phyloP scores from a whole-genome alignment of 92 coral and sea anemone genomes.

The Diadumene lineata region DNA sequence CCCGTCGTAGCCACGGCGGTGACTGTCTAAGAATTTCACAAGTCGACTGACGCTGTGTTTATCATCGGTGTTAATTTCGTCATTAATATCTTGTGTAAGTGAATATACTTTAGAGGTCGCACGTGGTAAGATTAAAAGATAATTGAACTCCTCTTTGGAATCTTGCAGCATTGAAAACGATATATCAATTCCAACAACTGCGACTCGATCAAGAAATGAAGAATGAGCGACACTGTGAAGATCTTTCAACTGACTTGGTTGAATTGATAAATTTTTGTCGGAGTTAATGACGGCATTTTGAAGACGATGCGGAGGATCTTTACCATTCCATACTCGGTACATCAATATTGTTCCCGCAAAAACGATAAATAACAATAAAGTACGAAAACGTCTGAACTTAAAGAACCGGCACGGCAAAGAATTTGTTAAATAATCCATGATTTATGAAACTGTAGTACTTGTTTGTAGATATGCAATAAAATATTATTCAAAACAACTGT shows the following conservation, averaged over 20 bases:
- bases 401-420: not conserved
- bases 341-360: not conserved
- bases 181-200: slow-evolving; percentile 12
- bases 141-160: not conserved
- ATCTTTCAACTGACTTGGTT: not conserved
- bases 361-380: not conserved
- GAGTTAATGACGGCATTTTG: too few species aligned
- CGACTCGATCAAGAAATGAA: not conserved
- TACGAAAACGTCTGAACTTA: not conserved
- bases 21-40: not conserved
- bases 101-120: not conserved
- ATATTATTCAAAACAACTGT: not conserved
- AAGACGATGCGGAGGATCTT: too few species aligned
- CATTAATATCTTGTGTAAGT: not conserved
- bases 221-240: not conserved
- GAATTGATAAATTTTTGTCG: not conserved
- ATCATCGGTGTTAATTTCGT: not conserved
- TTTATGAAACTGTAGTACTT: not conserved
- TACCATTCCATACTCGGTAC: too few species aligned
- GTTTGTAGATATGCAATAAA: not conserved
- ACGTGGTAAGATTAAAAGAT: slow-evolving; percentile 14
- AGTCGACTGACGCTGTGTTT: not conserved
- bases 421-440: not conserved
- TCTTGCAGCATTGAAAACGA: slow-evolving; percentile 1
- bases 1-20: not conserved